Evolutionary conservation across 2,888 invertebrate species (phyloP).

Genomic region (Philereme transversata): DNA sequence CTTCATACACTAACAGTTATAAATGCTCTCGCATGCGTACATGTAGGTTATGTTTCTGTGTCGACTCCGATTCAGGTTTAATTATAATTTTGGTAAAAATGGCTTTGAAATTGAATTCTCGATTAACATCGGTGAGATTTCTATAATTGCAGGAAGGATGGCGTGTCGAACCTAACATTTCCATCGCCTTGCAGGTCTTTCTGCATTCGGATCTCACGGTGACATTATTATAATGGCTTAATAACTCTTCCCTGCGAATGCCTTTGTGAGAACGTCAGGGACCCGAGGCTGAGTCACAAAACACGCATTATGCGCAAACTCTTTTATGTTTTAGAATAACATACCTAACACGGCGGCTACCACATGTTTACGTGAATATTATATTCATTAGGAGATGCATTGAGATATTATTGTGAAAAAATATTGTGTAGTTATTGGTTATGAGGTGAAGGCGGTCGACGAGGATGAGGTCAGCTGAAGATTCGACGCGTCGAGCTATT

Average conservation of each 20-base stretch:
- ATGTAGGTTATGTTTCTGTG: constrained; percentile 80
- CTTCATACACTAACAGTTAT: constrained; percentile 77
- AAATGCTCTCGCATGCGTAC: constrained; percentile 75
- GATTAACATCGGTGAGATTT: constrained; percentile 49
- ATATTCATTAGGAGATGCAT: constrained; percentile 51
- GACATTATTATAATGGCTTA: constrained; percentile 75
- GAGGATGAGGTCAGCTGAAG: constrained; percentile 52
- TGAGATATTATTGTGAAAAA: constrained; percentile 51
- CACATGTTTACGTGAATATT: constrained; percentile 46
- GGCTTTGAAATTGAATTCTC: constrained; percentile 60
- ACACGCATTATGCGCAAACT: constrained; percentile 59
- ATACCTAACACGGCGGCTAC: constrained; percentile 37
- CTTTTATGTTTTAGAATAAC: constrained; percentile 56
- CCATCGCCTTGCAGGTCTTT: constrained; percentile 47
- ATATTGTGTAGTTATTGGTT: constrained; percentile 43
- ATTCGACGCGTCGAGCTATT: constrained; percentile 42
- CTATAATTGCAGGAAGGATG: constrained; percentile 54
- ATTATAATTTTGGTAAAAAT: constrained; percentile 62
- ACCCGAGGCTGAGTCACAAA: constrained; percentile 61
- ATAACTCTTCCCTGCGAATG: constrained; percentile 72
- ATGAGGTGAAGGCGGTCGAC: constrained; percentile 56
- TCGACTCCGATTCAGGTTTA: constrained; percentile 68
- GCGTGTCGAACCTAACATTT: constrained; percentile 57
- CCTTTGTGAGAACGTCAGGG: constrained; percentile 75
- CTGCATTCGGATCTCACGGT: constrained; percentile 63